Evolutionary conservation across 2,113 vertebrate genomes (phyloP).

Genomic region (Carlito syrichta): DNA sequence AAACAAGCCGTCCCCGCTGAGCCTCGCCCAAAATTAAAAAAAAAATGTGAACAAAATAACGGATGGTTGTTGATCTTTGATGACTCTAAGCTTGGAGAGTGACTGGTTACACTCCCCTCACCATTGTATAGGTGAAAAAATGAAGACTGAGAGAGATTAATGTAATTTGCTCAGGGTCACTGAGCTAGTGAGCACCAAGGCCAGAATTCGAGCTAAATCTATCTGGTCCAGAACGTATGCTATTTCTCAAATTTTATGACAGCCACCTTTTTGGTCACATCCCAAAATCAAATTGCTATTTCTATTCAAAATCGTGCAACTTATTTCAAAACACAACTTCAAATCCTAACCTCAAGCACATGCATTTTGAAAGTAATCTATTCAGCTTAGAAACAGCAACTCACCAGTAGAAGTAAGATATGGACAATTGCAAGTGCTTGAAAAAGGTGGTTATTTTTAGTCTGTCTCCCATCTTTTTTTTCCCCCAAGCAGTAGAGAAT

Average conservation of each 20-base stretch:
- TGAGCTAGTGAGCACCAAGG: neutral
- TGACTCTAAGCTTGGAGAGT: neutral
- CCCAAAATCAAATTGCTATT: conserved; percentile 28
- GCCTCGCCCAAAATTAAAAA: neutral
- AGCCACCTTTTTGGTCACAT: neutral
- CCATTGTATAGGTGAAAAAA: neutral
- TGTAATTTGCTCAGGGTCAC: neutral
- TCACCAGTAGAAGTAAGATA: neutral
- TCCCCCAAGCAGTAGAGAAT: conserved; percentile 13
- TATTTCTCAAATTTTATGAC: neutral
- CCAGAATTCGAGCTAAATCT: neutral
- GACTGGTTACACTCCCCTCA: neutral
- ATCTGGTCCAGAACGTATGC: neutral
- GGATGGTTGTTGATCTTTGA: neutral
- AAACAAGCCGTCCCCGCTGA: neutral
- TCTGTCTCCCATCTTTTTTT: neutral
- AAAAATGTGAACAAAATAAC: neutral
- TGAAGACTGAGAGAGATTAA: neutral
- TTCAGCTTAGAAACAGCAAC: neutral
- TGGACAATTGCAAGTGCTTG: neutral
- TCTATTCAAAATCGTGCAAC: conserved; percentile 14
- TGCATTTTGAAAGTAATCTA: conserved; percentile 7
- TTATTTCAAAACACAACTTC: neutral
- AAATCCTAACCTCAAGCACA: neutral
- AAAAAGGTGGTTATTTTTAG: neutral